Base-by-base conservation (phyloP, 2,888 invertebrate species). In the Iselma pallidipennis region DNA sequence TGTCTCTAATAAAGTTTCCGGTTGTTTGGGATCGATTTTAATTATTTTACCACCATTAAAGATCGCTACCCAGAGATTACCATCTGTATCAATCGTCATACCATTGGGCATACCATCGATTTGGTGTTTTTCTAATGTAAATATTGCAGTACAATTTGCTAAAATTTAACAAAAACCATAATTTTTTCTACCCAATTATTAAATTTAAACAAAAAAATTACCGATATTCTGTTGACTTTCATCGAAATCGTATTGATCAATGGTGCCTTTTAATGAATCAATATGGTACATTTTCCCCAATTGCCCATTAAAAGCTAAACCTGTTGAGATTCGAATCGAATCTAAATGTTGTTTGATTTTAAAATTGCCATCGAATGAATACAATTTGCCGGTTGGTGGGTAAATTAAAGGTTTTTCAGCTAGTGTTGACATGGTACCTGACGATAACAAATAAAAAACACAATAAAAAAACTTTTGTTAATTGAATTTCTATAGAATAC, bases 11-110 rank as follows among this genome's bases (percentile, higher is more conserved):
- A 91, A 77, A 64, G 85, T 83, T 57, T 51, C 88, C 83, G 50
- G 73, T 59, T 80, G 78, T 10, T 75, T 76, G 0, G 88, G 87
- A 74, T 88, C 85, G 26, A 89, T 82, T 76, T 87, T 74, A 14
- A 80, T 71, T 45, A 90, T 83, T 75, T 86, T 85, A n/a, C 86
- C 84, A 0, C 88, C 91, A 66, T 87, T 86, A 74, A 89, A 92
- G 74, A 89, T 88, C 53, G 91, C 91, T 49, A 93, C 85, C 90
- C 92, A 93, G 10, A 93, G 82, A 77, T 90, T 90, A 4, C 89
- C 92, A 65, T 91, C 88, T 0, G 85, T 84, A 81, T 94, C 94
- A 57, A 91, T 90, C 63, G 91, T 89, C 91, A 94, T 91, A 21
- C 91, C 91, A 80, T 91, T 91, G 60, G 88, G 88, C 71, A 88